Conservation (phyloP, 2,888 invertebrate genomes). For the Artemia sp. region DNA sequence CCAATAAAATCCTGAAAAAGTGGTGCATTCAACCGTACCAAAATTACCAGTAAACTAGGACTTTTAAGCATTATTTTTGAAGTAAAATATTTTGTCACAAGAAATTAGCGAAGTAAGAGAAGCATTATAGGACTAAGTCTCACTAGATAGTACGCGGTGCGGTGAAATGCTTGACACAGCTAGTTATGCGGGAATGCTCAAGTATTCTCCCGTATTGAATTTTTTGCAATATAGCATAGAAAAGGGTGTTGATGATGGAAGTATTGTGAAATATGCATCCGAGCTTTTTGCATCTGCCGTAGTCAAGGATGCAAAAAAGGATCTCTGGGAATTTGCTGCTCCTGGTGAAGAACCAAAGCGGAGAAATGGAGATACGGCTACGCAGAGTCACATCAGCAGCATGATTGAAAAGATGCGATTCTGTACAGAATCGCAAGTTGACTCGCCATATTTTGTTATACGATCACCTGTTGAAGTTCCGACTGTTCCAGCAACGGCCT, state of each 20-base stretch:
- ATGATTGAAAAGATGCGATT: not conserved
- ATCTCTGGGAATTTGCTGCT: not conserved
- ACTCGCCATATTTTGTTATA: not conserved
- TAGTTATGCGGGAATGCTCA: no score
- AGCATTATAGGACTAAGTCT: no score
- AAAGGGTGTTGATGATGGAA: not conserved
- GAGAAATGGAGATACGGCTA: constrained; percentile 1
- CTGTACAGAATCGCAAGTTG: no score
- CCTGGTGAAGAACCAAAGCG: constrained; percentile 8
- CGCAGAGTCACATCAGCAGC: not conserved
- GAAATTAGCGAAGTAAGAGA: no score
- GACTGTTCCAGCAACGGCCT: constrained; percentile 5
- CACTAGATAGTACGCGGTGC: no score
- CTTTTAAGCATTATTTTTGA: no score
- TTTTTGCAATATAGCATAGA: constrained; percentile 8
- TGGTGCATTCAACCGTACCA: no score
- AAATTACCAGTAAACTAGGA: no score
- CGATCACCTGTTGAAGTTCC: not conserved
- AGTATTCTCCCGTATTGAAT: no score
- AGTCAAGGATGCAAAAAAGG: constrained; percentile 7
- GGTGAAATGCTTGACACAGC: no score
- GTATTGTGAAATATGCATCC: constrained; percentile 2
- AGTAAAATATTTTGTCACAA: no score
- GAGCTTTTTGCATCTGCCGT: not conserved
- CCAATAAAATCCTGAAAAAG: no score